phyloP scores from a whole-genome alignment of 2,113 vertebrate species.

The Saimiri boliviensis region DNA sequence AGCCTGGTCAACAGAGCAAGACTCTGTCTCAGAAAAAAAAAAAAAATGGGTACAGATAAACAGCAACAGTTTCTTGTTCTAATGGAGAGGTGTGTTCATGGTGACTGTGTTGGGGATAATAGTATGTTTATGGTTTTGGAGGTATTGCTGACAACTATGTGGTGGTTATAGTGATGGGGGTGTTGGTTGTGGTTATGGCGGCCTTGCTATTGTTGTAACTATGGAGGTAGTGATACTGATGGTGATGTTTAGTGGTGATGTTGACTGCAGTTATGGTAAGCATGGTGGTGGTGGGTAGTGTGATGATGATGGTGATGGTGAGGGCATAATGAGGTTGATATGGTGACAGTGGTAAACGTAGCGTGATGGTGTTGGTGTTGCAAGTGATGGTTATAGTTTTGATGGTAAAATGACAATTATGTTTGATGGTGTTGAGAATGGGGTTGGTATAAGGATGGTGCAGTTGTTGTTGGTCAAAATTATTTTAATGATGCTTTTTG shows the following conservation, averaged over 20 bases:
- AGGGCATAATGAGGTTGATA: accelerated
- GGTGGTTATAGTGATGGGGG: neutral
- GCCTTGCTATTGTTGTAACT: neutral
- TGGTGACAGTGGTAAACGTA: neutral
- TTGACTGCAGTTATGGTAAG: too few relatives aligned
- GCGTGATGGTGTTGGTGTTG: neutral
- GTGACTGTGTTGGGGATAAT: neutral
- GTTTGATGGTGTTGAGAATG: neutral
- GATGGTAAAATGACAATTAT: neutral
- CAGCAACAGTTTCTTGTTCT: neutral
- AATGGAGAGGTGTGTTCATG: neutral
- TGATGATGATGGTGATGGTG: neutral
- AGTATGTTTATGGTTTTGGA: neutral
- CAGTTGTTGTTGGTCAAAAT: neutral
- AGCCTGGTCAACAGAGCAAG: too few relatives aligned
- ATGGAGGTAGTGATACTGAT: accelerated
- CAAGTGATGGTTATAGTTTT: neutral
- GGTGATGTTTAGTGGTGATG: neutral
- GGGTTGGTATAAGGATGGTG: neutral
- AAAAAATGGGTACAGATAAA: neutral
- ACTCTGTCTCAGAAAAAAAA: too few relatives aligned
- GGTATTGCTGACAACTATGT: neutral
- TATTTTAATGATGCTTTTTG: neutral
- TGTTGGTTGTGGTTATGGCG: neutral
- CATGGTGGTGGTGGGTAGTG: neutral